Evolutionary conservation across 2,113 vertebrate species (phyloP).

Genomic region (Lophura nycthemera): DNA sequence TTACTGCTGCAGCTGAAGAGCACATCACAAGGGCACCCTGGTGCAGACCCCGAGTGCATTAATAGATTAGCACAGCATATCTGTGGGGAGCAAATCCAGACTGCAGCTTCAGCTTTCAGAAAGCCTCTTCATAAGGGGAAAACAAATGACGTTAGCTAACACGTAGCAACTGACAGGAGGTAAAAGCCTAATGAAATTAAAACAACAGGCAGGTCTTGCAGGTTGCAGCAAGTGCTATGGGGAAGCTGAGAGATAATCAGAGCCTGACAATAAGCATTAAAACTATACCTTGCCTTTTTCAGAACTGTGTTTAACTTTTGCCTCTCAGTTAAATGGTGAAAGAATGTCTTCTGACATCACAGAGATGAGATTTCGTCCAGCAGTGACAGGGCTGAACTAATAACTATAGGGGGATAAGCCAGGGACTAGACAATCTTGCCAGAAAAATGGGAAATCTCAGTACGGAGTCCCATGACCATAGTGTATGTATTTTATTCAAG

Average conservation of each 20-base stretch:
- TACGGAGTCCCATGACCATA: not conserved
- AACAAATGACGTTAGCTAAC: not conserved
- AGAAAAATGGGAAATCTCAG: not conserved
- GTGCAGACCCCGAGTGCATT: not conserved
- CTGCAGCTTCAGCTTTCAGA: not conserved
- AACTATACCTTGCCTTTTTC: not conserved
- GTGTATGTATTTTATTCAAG: not conserved
- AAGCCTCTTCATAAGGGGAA: not conserved
- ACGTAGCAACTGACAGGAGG: not conserved
- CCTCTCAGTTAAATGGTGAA: not conserved
- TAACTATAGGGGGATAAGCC: not conserved
- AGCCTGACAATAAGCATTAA: not conserved
- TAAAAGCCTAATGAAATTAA: constrained; percentile 8
- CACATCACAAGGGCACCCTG: constrained; percentile 28
- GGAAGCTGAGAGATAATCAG: not conserved
- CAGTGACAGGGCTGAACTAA: not conserved
- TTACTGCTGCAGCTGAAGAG: not conserved
- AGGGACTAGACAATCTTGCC: not conserved
- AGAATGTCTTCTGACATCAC: not conserved
- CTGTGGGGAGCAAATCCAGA: not conserved
- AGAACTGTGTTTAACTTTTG: not conserved
- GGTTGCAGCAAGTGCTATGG: not conserved
- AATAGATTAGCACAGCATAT: constrained; percentile 9
- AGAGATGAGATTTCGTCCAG: not conserved
- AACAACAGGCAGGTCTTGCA: not conserved